Conservation (phyloP, 1,140 invertebrate species). For the Trichoplusia ni region DNA sequence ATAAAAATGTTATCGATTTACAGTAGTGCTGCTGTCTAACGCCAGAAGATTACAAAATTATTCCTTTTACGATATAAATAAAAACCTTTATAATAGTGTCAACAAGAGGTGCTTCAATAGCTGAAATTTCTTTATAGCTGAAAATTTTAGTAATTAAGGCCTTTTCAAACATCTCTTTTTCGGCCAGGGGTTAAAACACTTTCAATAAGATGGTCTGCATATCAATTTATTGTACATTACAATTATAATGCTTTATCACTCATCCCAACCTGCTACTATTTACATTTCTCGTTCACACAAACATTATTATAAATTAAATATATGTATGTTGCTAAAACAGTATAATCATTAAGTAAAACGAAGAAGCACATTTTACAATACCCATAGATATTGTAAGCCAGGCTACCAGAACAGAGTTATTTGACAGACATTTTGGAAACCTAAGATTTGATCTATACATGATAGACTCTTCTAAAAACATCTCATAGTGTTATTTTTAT, state of each 20-base stretch:
- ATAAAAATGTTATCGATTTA: too few species aligned
- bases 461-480: neutral
- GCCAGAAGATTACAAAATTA: too few species aligned
- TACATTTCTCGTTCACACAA: neutral
- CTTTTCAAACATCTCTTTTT: too few species aligned
- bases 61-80: too few species aligned
- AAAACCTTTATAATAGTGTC: too few species aligned
- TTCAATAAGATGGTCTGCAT: neutral
- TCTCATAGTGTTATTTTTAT: too few species aligned
- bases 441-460: neutral
- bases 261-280: neutral
- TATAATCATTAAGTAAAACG: neutral
- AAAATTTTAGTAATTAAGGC: too few species aligned
- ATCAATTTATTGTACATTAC: neutral
- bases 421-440: neutral
- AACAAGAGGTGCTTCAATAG: too few species aligned
- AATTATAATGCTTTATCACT: neutral
- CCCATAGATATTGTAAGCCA: neutral
- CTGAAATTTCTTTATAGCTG: too few species aligned
- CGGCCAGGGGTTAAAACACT: neutral
- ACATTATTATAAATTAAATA: neutral
- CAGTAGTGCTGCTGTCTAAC: too few species aligned
- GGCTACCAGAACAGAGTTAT: neutral
- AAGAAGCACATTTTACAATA: neutral
- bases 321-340: neutral